Evolutionary conservation across 2,888 invertebrate genomes (phyloP), one percentile per base, ranked within the genome.

Genomic region (Agriopis marginaria): DNA sequence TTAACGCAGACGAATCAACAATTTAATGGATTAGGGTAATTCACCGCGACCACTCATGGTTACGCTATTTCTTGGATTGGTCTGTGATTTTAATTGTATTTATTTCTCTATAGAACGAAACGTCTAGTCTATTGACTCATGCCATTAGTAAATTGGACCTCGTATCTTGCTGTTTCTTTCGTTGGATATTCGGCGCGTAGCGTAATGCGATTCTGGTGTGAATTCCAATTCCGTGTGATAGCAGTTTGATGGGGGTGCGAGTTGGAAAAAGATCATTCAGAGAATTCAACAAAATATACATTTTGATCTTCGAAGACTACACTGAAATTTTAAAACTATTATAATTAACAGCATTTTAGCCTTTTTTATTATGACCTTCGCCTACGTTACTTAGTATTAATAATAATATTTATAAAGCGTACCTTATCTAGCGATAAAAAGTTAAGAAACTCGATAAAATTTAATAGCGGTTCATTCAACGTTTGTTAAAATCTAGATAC

Each of bases 1-100:
- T 80, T 79, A 77, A 67, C 61, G 75, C 70, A 62, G 60, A 66
- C 54, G 50, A 70, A 67, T 69, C 68, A 79, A 75, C 68, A 68
- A 61, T 79, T 81, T 78, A 78, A 79, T 79, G 73, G 70, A 77
- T 72, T 79, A 70, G 66, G 63, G 63, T 66, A 53, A 65, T 65
- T 72, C 63, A 70, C 64, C 39, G 55, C 63, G 42, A 68, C 67
- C 67, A 62, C 59, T 67, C 49, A 69, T 72, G 45, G 73, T 77
- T 78, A 51, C 60, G 39, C 53, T 63, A 68, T 68, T 70, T 58
- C 49, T 47, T 32, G 44, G 44, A 66, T 70, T 66, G 42, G 50
- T n/a, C 23, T 68, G n/a, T 54, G 58, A 63, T 65, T 67, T 66
- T 60, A 60, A 70, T 61, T 53, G 32, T 67, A 40, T 70, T 68